Evolutionary conservation across 2,113 vertebrate genomes (phyloP).

Genomic region (Ornithorhynchus anatinus): DNA sequence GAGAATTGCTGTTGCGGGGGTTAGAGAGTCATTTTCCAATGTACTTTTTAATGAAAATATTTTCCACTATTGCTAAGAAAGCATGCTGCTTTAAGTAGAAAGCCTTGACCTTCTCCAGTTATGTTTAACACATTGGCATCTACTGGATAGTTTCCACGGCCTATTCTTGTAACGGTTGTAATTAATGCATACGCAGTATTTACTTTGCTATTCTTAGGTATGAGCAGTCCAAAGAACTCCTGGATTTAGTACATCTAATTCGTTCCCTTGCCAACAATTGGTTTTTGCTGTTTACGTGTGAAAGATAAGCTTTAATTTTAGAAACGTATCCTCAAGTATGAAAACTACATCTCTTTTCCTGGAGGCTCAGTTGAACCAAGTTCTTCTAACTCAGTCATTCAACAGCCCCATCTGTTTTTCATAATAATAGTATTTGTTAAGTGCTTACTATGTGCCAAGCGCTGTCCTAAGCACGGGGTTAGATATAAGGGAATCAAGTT

Average conservation of each 20-base stretch:
- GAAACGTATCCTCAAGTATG: background rate
- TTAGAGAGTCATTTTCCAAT: background rate
- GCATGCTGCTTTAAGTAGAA: background rate
- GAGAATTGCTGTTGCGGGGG: background rate
- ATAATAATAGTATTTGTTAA: too few species aligned
- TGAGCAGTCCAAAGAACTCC: conserved; percentile 4
- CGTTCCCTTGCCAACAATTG: conserved; percentile 2
- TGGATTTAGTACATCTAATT: conserved; percentile 25
- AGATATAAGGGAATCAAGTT: too few species aligned
- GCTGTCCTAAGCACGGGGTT: too few species aligned
- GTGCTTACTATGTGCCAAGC: too few species aligned
- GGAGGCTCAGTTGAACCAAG: background rate
- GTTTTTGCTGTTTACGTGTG: background rate
- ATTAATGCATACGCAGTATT: conserved; percentile 1
- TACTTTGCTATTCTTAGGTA: conserved; percentile 20
- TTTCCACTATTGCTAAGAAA: background rate
- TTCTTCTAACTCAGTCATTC: background rate
- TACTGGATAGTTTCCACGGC: background rate
- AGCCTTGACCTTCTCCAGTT: background rate
- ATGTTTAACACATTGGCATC: background rate
- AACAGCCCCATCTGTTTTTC: background rate
- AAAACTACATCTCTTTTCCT: background rate
- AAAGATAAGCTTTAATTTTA: background rate
- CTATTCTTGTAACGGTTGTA: conserved; percentile 13
- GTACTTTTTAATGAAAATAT: background rate